Base-by-base conservation (phyloP, 92 coral and sea anemone species). In the Blastomussa wellsi region DNA sequence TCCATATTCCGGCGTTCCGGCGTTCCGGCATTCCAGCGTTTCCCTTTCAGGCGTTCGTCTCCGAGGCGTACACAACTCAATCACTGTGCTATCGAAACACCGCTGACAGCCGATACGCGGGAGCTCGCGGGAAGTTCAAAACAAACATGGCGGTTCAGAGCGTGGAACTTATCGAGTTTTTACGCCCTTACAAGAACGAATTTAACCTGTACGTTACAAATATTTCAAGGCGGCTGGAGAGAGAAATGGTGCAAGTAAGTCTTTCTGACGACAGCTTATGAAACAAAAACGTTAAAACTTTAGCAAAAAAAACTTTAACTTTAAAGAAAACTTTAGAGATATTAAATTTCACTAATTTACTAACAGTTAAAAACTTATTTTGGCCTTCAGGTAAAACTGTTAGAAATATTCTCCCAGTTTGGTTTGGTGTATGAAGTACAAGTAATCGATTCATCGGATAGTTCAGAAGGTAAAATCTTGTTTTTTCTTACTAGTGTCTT, bases 401-500 rank as follows among this genome's bases (percentile, higher is more conserved):
- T 48, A 12, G 72, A 88, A 51, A 90, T 94, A 39, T 94, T 94
- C 84, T 94, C 98, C 20, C 84, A 86, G 75, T 90, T 87, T 72
- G 95, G 95, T 24, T 74, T 94, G 71, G 42, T 94, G 35, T 92
- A 90, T 67, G 98, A 94, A 80, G 90, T 94, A 15, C 98, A 94
- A 88, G 98, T 94, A 24, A 41, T 94, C 51, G 92, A 94, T 72
- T 70, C 88, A 39, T 81, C 74, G 44, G 92, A 91, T 32, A 82
- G 75, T 39, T 70, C 65, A 52, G 89, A 89, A 87, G 94, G 97
- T 91, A 74, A 33, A 12, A 1, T 14, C 57, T 32, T 52, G 69
- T 37, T 35, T 29, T 17, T 35, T 0, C 36, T 71, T 53, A 35
- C 36, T 55, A 6, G 13, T 26, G 44, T 44, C 5, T 44, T 3